phyloP scores from a whole-genome alignment of 2,888 invertebrate species.

The Phalera bucephala region DNA sequence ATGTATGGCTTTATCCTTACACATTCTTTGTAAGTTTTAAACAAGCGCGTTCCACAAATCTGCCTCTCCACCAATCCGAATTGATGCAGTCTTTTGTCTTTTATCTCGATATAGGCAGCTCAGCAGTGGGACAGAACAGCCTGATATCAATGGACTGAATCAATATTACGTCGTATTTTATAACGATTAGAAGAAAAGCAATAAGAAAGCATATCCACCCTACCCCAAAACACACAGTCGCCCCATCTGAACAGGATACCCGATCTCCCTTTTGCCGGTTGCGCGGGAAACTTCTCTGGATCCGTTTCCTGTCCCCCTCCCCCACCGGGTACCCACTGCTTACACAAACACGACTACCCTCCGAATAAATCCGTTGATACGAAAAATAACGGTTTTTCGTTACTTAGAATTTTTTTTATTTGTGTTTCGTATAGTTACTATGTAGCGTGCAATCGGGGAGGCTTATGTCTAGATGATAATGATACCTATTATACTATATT shows the following conservation, averaged over 20 bases:
- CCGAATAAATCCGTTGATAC: constrained; percentile 61
- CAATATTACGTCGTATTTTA: no score
- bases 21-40: no score
- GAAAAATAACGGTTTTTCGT: constrained; percentile 54
- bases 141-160: no score
- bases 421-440: not conserved
- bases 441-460: no score
- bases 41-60: no score
- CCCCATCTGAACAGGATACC: constrained; percentile 51
- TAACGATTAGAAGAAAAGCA: not conserved
- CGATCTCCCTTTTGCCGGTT: constrained; percentile 61
- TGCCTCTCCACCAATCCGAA: no score
- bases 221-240: constrained; percentile 34
- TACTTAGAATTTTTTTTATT: constrained; percentile 2
- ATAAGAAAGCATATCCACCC: constrained; percentile 11
- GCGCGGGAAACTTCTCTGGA: constrained; percentile 70
- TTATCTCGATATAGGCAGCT: no score
- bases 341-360: constrained; percentile 67
- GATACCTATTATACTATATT: no score
- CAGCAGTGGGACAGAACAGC: no score
- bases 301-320: constrained; percentile 76
- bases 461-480: no score
- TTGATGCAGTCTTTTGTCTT: no score
- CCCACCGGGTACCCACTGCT: constrained; percentile 48
- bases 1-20: no score